phyloP scores from a whole-genome alignment of 2,888 invertebrate species.

The Drosophila mimetica region DNA sequence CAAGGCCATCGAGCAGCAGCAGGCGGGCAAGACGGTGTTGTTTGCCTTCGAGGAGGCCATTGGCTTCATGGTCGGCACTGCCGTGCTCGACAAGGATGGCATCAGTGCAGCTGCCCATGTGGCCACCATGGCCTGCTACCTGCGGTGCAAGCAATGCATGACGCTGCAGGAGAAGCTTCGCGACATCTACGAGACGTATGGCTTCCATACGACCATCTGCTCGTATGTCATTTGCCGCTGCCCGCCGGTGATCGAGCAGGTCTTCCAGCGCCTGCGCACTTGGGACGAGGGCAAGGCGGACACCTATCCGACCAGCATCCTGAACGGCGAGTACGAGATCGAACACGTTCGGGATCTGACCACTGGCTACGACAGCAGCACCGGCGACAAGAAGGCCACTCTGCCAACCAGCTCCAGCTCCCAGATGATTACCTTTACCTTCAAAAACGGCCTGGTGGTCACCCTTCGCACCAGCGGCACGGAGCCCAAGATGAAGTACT shows the following conservation, averaged over 20 bases:
- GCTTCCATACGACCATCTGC: slow-evolving; percentile 94
- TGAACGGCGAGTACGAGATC: slow-evolving; percentile 87
- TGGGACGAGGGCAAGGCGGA: slow-evolving; percentile 84
- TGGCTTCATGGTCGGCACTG: slow-evolving; percentile 97
- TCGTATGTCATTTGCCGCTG: slow-evolving; percentile 96
- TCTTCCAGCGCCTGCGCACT: slow-evolving; percentile 93
- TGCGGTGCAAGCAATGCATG: slow-evolving; percentile 86
- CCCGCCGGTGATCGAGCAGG: slow-evolving; percentile 87
- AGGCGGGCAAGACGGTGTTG: slow-evolving; percentile 90
- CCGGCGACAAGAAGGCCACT: slow-evolving; percentile 88
- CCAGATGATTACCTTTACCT: slow-evolving; percentile 98
- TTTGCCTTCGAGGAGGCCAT: slow-evolving; percentile 99
- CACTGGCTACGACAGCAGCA: slow-evolving; percentile 90
- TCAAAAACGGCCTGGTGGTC: slow-evolving; percentile 92
- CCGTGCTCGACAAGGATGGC: slow-evolving; percentile 98
- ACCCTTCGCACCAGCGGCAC: slow-evolving; percentile 98
- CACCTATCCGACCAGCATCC: slow-evolving; percentile 90
- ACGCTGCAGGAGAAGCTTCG: slow-evolving; percentile 88
- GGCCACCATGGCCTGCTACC: slow-evolving; percentile 90
- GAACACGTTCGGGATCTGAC: slow-evolving; percentile 93
- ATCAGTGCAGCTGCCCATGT: slow-evolving; percentile 93
- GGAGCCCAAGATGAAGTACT: slow-evolving; percentile 99
- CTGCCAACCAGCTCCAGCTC: slow-evolving; percentile 88
- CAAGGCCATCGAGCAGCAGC: slow-evolving; percentile 89
- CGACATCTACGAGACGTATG: slow-evolving; percentile 92